Conservation (phyloP, 2,797 vertebrate species). For the Aulostomus chinensis region DNA sequence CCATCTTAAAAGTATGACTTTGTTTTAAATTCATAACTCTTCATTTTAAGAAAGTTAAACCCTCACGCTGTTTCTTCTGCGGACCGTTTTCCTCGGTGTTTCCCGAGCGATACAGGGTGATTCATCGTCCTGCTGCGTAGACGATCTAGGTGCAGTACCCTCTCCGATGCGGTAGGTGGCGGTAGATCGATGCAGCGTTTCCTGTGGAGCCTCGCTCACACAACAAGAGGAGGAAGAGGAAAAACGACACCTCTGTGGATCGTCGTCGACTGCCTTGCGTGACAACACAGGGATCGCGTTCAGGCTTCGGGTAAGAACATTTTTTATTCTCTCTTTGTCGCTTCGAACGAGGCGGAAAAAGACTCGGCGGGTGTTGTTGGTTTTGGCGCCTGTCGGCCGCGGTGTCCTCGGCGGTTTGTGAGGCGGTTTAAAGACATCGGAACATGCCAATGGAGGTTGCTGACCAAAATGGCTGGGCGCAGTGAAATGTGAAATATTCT, state of each 20-base stretch:
- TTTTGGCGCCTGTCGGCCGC: not conserved
- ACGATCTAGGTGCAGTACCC: slow-evolving; percentile 24
- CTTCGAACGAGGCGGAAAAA: not conserved
- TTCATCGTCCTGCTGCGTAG: accelerated
- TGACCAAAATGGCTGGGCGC: slow-evolving; percentile 81
- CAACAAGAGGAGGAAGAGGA: slow-evolving; percentile 81
- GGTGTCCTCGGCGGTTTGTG: slow-evolving; percentile 12
- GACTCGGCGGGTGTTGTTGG: not conserved
- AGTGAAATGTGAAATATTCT: slow-evolving; percentile 78
- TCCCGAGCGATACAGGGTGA: slow-evolving; percentile 35
- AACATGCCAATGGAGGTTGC: slow-evolving; percentile 76
- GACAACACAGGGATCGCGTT: slow-evolving; percentile 74
- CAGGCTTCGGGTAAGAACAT: slow-evolving; percentile 67
- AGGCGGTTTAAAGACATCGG: slow-evolving; percentile 53
- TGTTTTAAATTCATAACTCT: too few relatives aligned
- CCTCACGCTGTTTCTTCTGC: too few relatives aligned
- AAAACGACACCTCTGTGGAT: slow-evolving; percentile 77
- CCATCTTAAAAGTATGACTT: too few relatives aligned
- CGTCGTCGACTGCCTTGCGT: slow-evolving; percentile 78
- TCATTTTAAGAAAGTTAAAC: too few relatives aligned
- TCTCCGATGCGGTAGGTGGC: slow-evolving; percentile 68
- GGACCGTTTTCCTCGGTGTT: too few relatives aligned
- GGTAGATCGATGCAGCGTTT: slow-evolving; percentile 43
- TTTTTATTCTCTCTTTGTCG: slow-evolving; percentile 29
- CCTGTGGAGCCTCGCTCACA: slow-evolving; percentile 61